Base-by-base conservation (phyloP, 2,797 vertebrate genomes). In the Alca torda region DNA sequence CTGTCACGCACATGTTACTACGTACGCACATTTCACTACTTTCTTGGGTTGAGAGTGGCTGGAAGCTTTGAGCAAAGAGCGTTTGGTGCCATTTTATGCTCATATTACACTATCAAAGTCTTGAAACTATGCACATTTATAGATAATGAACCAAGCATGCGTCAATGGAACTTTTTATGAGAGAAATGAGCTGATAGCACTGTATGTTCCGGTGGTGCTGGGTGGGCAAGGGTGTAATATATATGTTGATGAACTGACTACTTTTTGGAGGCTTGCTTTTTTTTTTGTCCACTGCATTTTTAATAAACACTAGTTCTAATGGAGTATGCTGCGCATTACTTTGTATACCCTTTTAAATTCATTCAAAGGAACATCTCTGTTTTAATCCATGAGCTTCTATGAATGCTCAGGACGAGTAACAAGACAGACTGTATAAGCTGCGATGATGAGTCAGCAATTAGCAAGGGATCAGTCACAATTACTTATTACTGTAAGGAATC, bases 291-390 rank as follows among this genome's bases (percentile, higher is more conserved):
- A 60, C 60, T 90, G 41, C 59, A 48, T 87, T 96, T 97, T 95
- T 97, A 97, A 97, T 97, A 97, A 97, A 97, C 35, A 46, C 33
- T 59, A 86, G 23, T 90, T 95, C 28, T 59, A 89, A 85, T 53
- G 30, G 50, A 83, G 3, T 78, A 8, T 72, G 43, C 56, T 91
- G 78, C 5, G 8, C 10, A 4, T 75, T 79, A 70, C 53, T 95
- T 83, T 12, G 5, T 69, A 37, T 84, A 63, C 18, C 8, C 6
- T 20, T 87, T 93, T 94, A 69, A 59, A n/a, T 63, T 82, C 35
- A 15, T 51, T 59, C 28, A 75, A 25, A 63, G 19, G 16, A 88
- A 63, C 10, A 57, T 31, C 23, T 76, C 1, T 23, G 14, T 74
- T 95, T 89, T 70, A 80, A 77, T 63, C 56, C 45, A 50, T 3